Evolutionary conservation across 1,140 invertebrate species (phyloP).

Genomic region (Heliconius hermathena): DNA sequence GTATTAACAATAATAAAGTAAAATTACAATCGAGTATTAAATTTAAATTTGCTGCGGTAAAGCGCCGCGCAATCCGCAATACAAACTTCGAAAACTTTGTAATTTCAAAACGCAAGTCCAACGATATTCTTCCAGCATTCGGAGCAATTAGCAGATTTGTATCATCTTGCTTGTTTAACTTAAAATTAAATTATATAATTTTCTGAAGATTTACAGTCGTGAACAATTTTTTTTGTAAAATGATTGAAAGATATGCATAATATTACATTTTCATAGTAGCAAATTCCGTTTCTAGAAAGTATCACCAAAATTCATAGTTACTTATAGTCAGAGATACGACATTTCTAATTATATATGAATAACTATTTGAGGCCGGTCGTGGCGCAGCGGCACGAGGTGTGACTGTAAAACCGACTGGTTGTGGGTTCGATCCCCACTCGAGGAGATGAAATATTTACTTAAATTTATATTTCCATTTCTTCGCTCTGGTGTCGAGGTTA

Average conservation of each 20-base stretch:
- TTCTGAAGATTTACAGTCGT: not conserved
- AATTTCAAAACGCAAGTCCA: slow-evolving; percentile 19
- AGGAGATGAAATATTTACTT: too few species aligned
- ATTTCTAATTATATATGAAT: not conserved
- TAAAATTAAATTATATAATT: slow-evolving; percentile 9
- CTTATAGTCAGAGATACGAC: not conserved
- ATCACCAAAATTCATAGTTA: not conserved
- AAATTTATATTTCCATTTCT: too few species aligned
- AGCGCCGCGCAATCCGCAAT: slow-evolving; percentile 15
- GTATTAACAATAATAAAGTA: not conserved
- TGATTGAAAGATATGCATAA: not conserved
- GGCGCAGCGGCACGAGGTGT: too few species aligned
- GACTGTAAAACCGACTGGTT: too few species aligned
- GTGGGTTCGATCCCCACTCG: too few species aligned
- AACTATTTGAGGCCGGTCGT: too few species aligned
- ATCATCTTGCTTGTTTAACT: slow-evolving; percentile 8
- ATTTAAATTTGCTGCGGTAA: slow-evolving; percentile 11
- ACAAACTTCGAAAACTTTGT: slow-evolving; percentile 15
- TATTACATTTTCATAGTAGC: not conserved
- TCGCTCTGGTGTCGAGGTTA: too few species aligned
- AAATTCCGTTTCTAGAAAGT: not conserved
- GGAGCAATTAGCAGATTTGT: slow-evolving; percentile 19
- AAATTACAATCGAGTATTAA: not conserved
- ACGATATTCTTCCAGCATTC: slow-evolving; percentile 16
- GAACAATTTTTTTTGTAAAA: not conserved